phyloP scores from a whole-genome alignment of 2,888 invertebrate species.

The Uropetala carovei region DNA sequence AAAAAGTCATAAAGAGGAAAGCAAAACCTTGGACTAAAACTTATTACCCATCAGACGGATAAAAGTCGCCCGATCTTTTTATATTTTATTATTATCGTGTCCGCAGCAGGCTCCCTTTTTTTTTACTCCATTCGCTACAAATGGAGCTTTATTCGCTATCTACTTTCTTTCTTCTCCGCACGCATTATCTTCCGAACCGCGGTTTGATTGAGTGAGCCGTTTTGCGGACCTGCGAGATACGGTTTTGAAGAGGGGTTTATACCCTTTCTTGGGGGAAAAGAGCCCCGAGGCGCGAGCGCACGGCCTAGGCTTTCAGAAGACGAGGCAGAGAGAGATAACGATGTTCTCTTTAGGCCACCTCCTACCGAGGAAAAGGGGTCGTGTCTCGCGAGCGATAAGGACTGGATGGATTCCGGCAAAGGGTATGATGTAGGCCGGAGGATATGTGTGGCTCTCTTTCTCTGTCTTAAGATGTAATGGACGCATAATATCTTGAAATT shows the following conservation, averaged over 20 bases:
- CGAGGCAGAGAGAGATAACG: neutral
- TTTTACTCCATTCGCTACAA: neutral
- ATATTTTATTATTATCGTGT: slow-evolving; percentile 9
- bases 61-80: neutral
- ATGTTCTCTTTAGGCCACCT: neutral
- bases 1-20: neutral
- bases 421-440: neutral
- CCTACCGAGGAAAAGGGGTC: neutral
- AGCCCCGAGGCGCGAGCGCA: neutral
- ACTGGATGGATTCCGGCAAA: neutral
- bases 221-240: neutral
- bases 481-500: too few species aligned
- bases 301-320: neutral
- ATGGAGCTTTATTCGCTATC: neutral
- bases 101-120: neutral
- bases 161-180: neutral
- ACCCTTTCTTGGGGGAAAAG: neutral
- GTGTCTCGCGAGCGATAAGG: neutral
- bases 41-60: neutral
- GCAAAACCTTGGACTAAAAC: neutral
- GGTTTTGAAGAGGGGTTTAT: neutral
- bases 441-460: neutral
- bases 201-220: neutral
- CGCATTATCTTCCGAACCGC: neutral
- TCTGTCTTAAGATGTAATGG: neutral